phyloP scores from a whole-genome alignment of 1,140 invertebrate genomes.

The Drosophila lacertosa region DNA sequence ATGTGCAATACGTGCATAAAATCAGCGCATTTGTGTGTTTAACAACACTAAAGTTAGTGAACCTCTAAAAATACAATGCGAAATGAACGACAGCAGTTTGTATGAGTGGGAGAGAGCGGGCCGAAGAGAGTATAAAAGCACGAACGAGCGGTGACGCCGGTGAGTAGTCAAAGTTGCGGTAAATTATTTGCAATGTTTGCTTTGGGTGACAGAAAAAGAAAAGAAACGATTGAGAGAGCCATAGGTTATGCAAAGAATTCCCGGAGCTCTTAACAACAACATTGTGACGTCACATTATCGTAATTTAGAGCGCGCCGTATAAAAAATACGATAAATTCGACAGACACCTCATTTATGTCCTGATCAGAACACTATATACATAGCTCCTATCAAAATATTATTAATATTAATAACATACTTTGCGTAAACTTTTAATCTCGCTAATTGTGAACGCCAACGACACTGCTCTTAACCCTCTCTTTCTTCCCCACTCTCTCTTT shows the following conservation, averaged over 20 bases:
- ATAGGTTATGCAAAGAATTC: no score
- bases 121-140: neutral
- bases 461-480: neutral
- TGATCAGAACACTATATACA: no score
- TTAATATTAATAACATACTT: no score
- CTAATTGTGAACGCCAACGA: slow-evolving; percentile 8
- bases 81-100: slow-evolving; percentile 19
- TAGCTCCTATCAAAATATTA: no score
- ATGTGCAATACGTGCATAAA: slow-evolving; percentile 4
- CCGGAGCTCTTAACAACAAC: no score
- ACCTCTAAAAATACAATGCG: slow-evolving; percentile 48
- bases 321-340: no score
- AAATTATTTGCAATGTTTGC: slow-evolving; percentile 29
- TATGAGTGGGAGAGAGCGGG: neutral
- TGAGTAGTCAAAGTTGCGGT: slow-evolving; percentile 26
- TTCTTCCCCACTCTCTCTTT: neutral
- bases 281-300: no score
- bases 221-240: no score
- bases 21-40: slow-evolving; percentile 22
- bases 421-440: no score
- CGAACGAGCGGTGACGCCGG: slow-evolving; percentile 27
- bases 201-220: slow-evolving; percentile 37
- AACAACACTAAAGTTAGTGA: slow-evolving; percentile 45
- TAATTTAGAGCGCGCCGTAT: no score
- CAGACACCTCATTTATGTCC: no score